phyloP scores from a whole-genome alignment of 2,113 vertebrate species.

The Quiscalus mexicanus region DNA sequence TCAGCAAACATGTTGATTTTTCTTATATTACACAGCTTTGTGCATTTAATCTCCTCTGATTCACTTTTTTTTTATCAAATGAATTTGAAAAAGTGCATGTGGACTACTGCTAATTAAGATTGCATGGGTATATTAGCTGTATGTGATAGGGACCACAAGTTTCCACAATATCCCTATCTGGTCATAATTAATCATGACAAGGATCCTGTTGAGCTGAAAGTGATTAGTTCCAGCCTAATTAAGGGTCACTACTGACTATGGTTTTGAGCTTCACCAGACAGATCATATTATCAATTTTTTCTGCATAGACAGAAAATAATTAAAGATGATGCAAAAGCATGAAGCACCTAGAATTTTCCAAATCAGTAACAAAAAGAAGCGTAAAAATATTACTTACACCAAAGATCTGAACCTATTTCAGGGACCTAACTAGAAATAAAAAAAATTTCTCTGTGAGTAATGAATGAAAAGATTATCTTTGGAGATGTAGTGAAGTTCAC shows the following conservation, averaged over 20 bases:
- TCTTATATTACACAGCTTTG: background rate
- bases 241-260: background rate
- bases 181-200: slow-evolving; percentile 35
- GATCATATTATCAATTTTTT: background rate
- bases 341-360: background rate
- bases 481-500: background rate
- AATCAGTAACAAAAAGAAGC: background rate
- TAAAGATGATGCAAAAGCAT: background rate
- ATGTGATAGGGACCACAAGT: background rate
- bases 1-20: background rate
- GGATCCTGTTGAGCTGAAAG: background rate
- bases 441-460: background rate
- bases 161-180: background rate
- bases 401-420: background rate
- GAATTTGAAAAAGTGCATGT: background rate
- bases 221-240: slow-evolving; percentile 26
- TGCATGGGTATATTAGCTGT: background rate
- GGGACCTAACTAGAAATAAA: background rate
- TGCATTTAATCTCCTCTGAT: background rate
- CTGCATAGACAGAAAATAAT: background rate
- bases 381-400: background rate
- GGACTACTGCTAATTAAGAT: background rate
- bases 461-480: background rate
- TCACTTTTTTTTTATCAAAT: background rate
- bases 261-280: background rate